Evolutionary conservation across 2,113 vertebrate genomes (phyloP).

Genomic region (Micronycteris hirsuta): DNA sequence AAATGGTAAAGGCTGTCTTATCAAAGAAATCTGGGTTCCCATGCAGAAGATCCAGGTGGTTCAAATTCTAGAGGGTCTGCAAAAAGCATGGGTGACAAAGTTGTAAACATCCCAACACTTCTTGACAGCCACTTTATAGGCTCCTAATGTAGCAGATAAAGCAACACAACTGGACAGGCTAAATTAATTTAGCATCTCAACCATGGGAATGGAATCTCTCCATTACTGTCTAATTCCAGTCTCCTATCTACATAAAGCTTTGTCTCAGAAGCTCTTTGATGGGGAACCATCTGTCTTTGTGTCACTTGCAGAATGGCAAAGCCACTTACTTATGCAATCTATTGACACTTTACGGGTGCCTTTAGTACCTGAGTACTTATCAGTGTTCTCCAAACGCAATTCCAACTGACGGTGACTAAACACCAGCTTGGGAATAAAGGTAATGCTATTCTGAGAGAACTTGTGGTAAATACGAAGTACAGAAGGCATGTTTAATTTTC

Average conservation of each 20-base stretch:
- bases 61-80: slow-evolving; percentile 65
- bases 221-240: slow-evolving; percentile 81
- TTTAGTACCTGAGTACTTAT: slow-evolving; percentile 83
- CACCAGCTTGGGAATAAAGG: slow-evolving; percentile 70
- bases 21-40: not conserved
- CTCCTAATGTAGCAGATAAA: slow-evolving; percentile 79
- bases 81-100: slow-evolving; percentile 51
- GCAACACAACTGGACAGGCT: slow-evolving; percentile 72
- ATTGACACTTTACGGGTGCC: slow-evolving; percentile 83
- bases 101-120: slow-evolving; percentile 74
- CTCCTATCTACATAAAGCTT: slow-evolving; percentile 82
- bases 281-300: slow-evolving; percentile 82
- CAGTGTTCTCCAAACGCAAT: slow-evolving; percentile 82
- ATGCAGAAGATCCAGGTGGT: not conserved
- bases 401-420: slow-evolving; percentile 81
- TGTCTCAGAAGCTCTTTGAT: slow-evolving; percentile 80
- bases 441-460: slow-evolving; percentile 71
- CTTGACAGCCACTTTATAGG: slow-evolving; percentile 79
- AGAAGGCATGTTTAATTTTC: slow-evolving; percentile 73
- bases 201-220: slow-evolving; percentile 79
- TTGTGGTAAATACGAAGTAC: slow-evolving; percentile 71
- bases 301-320: slow-evolving; percentile 79
- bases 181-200: slow-evolving; percentile 82
- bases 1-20: not conserved
- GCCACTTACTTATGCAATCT: slow-evolving; percentile 80